Conservation (phyloP, 2,888 invertebrate genomes). For the Koerneria pararmatus region DNA sequence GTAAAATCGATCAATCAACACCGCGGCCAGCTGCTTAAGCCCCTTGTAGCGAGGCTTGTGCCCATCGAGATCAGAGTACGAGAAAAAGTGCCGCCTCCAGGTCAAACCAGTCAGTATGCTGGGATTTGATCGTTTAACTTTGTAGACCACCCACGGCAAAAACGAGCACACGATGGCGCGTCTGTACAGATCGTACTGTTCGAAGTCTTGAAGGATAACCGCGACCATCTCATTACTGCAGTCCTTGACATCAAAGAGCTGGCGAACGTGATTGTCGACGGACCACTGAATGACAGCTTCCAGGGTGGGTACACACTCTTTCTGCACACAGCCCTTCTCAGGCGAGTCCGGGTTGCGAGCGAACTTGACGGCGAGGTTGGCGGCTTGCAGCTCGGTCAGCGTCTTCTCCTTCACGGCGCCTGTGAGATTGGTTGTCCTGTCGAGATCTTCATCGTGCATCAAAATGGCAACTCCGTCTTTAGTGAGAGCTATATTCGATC, state of each 20-base stretch:
- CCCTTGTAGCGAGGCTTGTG: too few species aligned
- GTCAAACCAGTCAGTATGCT: slow-evolving; percentile 72
- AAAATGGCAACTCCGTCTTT: slow-evolving; percentile 74
- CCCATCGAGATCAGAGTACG: slow-evolving; percentile 62
- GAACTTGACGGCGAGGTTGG: slow-evolving; percentile 47
- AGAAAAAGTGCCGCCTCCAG: slow-evolving; percentile 72
- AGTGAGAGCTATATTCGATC: slow-evolving; percentile 73
- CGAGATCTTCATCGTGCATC: slow-evolving; percentile 74
- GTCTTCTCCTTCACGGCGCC: slow-evolving; percentile 45
- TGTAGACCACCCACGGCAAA: slow-evolving; percentile 67
- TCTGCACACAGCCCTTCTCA: slow-evolving; percentile 17
- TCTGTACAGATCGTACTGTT: slow-evolving; percentile 70
- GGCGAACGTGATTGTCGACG: slow-evolving; percentile 69
- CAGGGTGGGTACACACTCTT: slow-evolving; percentile 68
- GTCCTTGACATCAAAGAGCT: slow-evolving; percentile 78
- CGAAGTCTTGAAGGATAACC: slow-evolving; percentile 68
- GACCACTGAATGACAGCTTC: slow-evolving; percentile 72
- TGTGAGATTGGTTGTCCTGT: slow-evolving; percentile 61
- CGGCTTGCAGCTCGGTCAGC: slow-evolving; percentile 37
- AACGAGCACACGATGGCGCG: slow-evolving; percentile 74
- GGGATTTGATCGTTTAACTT: slow-evolving; percentile 64
- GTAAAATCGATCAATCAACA: too few species aligned
- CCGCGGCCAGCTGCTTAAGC: too few species aligned
- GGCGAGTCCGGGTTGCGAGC: slow-evolving; percentile 18
- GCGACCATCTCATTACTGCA: slow-evolving; percentile 46